A percentile compares a stretch with the other conserved stretches of the same genome.
phyloP scores from a whole-genome alignment of 2,797 vertebrate genomes.

The Falco concolor region DNA sequence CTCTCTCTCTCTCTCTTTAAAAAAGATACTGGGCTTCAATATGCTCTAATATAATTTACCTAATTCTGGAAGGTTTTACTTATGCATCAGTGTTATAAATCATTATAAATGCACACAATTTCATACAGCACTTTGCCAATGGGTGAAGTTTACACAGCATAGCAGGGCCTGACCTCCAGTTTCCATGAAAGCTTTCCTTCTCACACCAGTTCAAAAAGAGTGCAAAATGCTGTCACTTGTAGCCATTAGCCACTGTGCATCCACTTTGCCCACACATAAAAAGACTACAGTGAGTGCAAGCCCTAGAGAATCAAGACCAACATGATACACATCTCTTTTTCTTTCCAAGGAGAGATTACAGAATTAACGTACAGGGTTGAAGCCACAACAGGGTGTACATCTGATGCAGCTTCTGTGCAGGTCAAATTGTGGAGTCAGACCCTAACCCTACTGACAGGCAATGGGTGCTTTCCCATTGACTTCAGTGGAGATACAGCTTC shows the following conservation, averaged over 20 bases:
- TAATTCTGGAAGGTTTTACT: background rate
- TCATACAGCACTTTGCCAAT: background rate
- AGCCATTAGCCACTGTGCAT: background rate
- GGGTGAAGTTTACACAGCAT: background rate
- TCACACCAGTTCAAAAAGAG: background rate
- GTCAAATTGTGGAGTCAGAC: background rate
- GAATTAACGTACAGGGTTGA: background rate
- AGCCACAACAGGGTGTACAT: background rate
- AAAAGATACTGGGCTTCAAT: background rate
- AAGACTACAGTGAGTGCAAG: background rate
- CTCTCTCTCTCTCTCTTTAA: background rate
- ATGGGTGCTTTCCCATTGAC: background rate
- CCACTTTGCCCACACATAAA: background rate
- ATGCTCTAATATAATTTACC: background rate
- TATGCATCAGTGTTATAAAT: background rate
- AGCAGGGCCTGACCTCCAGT: background rate
- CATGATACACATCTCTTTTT: background rate
- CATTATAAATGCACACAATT: background rate
- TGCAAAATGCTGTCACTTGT: fast-evolving
- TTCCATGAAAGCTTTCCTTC: background rate
- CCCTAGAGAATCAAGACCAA: background rate
- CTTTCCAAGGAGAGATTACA: background rate
- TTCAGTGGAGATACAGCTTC: background rate
- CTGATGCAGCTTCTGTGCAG: background rate
- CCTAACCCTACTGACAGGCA: background rate